These are phyloP conservation scores for Apodemus agrarius DNA, from an alignment of 2,797 vertebrate species.

Conservation along the genomic window DNA sequence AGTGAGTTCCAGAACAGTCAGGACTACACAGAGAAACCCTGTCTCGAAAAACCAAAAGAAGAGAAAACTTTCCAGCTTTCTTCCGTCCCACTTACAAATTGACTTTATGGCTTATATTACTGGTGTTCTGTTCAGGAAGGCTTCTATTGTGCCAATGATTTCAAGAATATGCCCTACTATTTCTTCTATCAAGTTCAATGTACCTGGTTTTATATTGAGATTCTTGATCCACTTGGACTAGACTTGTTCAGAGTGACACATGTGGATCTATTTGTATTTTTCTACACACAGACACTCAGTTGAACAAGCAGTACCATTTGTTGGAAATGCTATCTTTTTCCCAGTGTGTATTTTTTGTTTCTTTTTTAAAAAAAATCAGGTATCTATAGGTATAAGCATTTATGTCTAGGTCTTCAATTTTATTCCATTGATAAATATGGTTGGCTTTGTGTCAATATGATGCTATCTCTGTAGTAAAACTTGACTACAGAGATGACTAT, in stretches of 20 bases:
- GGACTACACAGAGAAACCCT: too few species aligned
- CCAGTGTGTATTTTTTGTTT: not conserved
- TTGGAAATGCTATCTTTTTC: not conserved
- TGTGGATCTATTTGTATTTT: not conserved
- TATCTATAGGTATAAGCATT: not conserved
- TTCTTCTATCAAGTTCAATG: too few species aligned
- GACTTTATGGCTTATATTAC: too few species aligned
- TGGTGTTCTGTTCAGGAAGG: too few species aligned
- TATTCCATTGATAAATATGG: not conserved
- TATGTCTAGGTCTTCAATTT: not conserved
- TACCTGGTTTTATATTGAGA: too few species aligned
- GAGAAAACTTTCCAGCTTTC: too few species aligned
- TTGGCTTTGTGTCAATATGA: not conserved
- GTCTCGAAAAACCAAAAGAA: too few species aligned
- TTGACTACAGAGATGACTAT: not conserved
- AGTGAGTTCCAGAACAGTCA: too few species aligned
- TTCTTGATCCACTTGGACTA: not conserved
- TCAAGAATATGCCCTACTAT: too few species aligned
- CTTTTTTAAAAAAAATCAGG: not conserved
- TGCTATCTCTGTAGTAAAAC: not conserved
- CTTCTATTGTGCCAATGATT: too few species aligned
- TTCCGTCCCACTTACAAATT: too few species aligned
- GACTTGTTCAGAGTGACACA: not conserved
- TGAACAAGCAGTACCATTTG: not conserved
- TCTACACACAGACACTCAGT: not conserved